Evolutionary conservation across 2,113 vertebrate genomes (phyloP).

Genomic region (Campylorhamphus procurvoides): DNA sequence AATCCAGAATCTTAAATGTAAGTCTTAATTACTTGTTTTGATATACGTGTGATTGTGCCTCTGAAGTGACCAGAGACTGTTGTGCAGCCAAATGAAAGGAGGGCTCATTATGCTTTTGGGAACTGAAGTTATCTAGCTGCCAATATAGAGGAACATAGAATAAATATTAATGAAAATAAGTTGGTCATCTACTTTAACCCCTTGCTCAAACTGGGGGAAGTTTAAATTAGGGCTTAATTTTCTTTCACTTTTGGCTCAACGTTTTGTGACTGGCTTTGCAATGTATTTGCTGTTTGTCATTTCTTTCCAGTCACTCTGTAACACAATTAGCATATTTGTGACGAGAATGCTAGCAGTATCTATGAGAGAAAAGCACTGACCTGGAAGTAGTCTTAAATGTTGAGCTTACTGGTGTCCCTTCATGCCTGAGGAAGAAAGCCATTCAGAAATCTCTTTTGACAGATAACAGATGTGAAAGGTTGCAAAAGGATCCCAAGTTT

Average conservation of each 20-base stretch:
- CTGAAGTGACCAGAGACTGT: background rate
- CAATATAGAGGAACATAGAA: background rate
- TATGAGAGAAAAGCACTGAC: background rate
- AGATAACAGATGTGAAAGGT: background rate
- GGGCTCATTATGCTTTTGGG: accelerated
- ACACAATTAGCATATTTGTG: background rate
- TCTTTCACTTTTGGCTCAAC: background rate
- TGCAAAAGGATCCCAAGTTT: background rate
- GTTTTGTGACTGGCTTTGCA: background rate
- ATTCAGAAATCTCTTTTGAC: background rate
- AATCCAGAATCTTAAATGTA: background rate
- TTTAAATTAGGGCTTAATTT: background rate
- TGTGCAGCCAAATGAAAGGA: background rate
- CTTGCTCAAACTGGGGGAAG: background rate
- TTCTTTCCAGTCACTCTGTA: background rate
- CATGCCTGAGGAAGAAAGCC: background rate
- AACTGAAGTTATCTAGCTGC: background rate
- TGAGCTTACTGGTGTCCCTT: background rate
- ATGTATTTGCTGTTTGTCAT: background rate
- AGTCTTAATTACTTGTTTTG: background rate
- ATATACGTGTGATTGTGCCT: background rate
- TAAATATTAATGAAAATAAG: background rate
- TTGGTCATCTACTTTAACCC: background rate
- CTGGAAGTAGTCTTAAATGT: background rate
- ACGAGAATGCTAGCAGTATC: background rate